Evolutionary conservation across 1,140 invertebrate species (phyloP), one percentile per base, ranked within the genome.

Genomic region (Macrobrachium rosenbergii): DNA sequence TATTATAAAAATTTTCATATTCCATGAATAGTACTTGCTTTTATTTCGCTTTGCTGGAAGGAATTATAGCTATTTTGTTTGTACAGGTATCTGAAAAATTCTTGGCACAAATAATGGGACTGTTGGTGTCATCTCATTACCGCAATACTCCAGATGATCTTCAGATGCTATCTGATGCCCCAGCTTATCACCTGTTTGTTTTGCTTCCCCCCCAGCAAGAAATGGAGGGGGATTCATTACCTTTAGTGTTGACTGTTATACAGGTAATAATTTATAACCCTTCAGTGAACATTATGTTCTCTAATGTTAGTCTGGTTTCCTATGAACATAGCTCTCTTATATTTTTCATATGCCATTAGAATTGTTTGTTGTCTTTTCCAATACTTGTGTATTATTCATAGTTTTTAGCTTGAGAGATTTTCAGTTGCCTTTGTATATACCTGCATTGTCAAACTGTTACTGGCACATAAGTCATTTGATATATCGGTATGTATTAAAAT

Each of bases 91-190:
- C 98, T 0, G 99, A 99, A 93, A 93, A 94, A 3, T 99, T 99
- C 92, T 93, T 99, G 8, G 97, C 99, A 91, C 93, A 96, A 90
- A 91, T 99, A 0, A 97, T 99, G 86, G 94, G 96, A 59, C 94
- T 99, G 8, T 99, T 98, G 92, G 98, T 99, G 0, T 95, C 99
- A 0, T 99, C 98, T 17, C 99, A 99, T 94, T 99, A 99, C 91
- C 92, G 97, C 95, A 99, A 99, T 92, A 98, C 96, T 83, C 99
- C 99, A 1, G 99, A 99, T 93, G 99, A 99, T 93, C 93, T 99
- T 14, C 98, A 99, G 94, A 96, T 99, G 94, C 94, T 99, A 93
- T 98, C 98, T 16, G 99, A 99, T 94, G 98, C 99, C 14, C 99
- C 99, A 0, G 98, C 98, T 7, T 99, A 99, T 93, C 97, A 99